phyloP scores from a whole-genome alignment of 2,113 vertebrate species.

The Gallinago media region DNA sequence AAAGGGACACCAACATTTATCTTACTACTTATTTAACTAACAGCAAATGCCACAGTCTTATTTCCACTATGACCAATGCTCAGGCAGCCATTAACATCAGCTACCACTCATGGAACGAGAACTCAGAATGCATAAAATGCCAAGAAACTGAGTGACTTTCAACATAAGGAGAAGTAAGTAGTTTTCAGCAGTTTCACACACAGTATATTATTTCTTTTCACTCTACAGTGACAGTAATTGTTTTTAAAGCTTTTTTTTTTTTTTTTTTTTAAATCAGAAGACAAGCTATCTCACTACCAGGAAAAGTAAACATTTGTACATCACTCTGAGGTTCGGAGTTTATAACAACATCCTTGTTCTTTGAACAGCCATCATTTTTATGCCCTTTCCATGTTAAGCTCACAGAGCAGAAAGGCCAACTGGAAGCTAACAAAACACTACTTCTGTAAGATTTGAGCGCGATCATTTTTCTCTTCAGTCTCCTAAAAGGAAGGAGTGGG shows the following conservation, averaged over 20 bases:
- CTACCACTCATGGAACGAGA: neutral
- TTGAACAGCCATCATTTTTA: neutral
- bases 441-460: neutral
- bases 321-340: neutral
- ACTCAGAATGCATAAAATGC: neutral
- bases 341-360: neutral
- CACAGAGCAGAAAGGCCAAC: conserved; percentile 4
- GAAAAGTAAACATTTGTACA: neutral
- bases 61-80: neutral
- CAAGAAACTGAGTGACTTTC: neutral
- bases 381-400: neutral
- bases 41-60: neutral
- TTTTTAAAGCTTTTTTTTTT: neutral
- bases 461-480: conserved; percentile 22
- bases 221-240: neutral
- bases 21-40: neutral
- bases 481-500: neutral
- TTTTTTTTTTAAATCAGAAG: neutral
- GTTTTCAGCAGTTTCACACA: neutral
- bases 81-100: neutral
- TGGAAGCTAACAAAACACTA: conserved; percentile 26
- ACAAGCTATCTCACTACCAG: neutral
- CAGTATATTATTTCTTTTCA: neutral
- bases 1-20: neutral
- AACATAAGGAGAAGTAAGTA: neutral